Percentiles rank a stretch among this genome's conserved stretches.
phyloP scores from a whole-genome alignment of 2,113 vertebrate genomes.

The Taxidea taxus region DNA sequence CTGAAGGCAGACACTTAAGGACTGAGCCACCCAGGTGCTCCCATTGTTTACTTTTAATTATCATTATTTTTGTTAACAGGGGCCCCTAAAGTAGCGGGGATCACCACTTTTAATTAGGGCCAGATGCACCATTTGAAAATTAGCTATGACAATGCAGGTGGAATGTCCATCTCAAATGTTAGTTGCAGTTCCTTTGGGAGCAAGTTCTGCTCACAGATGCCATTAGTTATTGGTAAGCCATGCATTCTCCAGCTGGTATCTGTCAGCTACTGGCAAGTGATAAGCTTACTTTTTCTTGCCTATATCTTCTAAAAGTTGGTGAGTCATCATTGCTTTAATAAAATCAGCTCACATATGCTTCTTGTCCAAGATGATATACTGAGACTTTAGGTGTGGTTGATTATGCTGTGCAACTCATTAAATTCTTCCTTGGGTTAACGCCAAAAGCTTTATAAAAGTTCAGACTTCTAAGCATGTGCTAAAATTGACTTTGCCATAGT shows the following conservation, averaged over 20 bases:
- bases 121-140: conserved; percentile 40
- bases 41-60: conserved; percentile 24
- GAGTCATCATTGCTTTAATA: neutral
- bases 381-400: neutral
- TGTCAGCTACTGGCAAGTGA: neutral
- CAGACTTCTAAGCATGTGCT: neutral
- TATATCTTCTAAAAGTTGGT: neutral
- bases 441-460: neutral
- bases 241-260: conserved; percentile 10
- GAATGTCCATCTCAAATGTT: conserved; percentile 19
- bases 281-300: conserved; percentile 12
- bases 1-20: no score
- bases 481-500: conserved; percentile 17
- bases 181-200: neutral
- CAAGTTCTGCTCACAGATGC: conserved; percentile 9
- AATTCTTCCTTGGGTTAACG: neutral
- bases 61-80: neutral
- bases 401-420: neutral
- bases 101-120: neutral
- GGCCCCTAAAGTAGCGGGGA: neutral
- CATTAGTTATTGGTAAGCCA: neutral
- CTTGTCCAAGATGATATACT: conserved; percentile 22
- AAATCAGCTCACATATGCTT: conserved; percentile 15
- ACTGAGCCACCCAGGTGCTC: no score
- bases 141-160: neutral